These are phyloP conservation scores for Gulo gulo DNA, from an alignment of 2,113 vertebrate genomes.

Conservation along the genomic window DNA sequence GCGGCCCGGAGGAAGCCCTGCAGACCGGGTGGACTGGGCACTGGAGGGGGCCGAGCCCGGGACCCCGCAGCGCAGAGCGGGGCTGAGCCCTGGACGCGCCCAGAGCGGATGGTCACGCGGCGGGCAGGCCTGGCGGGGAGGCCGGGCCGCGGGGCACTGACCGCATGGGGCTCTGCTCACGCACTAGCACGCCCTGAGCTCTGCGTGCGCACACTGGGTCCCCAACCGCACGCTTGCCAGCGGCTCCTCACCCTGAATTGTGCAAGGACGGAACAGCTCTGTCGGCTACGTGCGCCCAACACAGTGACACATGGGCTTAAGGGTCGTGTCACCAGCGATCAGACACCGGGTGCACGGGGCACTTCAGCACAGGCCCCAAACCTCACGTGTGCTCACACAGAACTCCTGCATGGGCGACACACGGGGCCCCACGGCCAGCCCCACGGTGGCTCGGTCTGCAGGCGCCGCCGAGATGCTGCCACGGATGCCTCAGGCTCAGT, in stretches of 20 bases:
- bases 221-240: rapidly evolving
- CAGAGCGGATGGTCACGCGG: too few species aligned
- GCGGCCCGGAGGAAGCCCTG: neutral
- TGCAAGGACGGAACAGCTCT: too few species aligned
- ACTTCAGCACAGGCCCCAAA: too few species aligned
- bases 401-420: neutral
- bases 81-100: neutral
- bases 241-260: neutral
- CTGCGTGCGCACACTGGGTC: neutral
- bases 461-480: neutral
- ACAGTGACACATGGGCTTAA: rapidly evolving
- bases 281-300: rapidly evolving
- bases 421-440: rapidly evolving
- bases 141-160: too few species aligned
- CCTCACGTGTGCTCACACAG: neutral
- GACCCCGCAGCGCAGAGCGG: neutral
- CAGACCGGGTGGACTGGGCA: too few species aligned
- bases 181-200: neutral
- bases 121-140: neutral
- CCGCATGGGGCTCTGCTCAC: neutral
- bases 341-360: too few species aligned
- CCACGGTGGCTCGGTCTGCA: neutral
- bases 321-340: neutral
- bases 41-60: too few species aligned
- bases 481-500: too few species aligned